These are phyloP conservation scores for Lophotis ruficrista DNA, from an alignment of 2,113 vertebrate species.

Conservation along the genomic window DNA sequence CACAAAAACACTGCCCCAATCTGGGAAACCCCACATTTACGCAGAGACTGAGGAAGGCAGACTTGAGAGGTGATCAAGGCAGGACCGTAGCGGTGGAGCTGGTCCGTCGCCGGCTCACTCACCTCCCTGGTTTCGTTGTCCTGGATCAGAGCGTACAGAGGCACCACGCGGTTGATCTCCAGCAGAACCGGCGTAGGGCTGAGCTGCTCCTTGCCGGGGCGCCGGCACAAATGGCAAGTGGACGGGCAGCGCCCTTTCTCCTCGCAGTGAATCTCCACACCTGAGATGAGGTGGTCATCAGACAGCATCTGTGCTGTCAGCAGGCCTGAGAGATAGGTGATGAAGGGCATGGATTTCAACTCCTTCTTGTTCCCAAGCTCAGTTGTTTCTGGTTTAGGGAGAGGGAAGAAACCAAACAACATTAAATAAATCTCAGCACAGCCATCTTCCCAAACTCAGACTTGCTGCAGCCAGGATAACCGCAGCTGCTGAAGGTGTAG, in stretches of 20 bases:
- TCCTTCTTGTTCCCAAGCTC: slow-evolving; percentile 93
- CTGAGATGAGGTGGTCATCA: slow-evolving; percentile 89
- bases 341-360: slow-evolving; percentile 94
- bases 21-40: not conserved
- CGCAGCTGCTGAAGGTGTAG: not conserved
- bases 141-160: slow-evolving; percentile 92
- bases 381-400: slow-evolving; percentile 84
- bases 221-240: slow-evolving; percentile 92
- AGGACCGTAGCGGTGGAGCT: not conserved
- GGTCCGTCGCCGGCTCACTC: not conserved
- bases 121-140: slow-evolving; percentile 97
- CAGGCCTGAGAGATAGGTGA: slow-evolving; percentile 93
- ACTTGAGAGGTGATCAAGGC: not conserved
- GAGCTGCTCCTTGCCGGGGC: slow-evolving; percentile 86
- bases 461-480: not conserved
- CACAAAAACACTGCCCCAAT: fast-evolving
- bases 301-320: slow-evolving; percentile 92
- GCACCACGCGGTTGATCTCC: slow-evolving; percentile 90
- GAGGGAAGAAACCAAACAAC: not conserved
- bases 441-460: not conserved
- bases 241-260: slow-evolving; percentile 93
- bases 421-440: not conserved
- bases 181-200: slow-evolving; percentile 90
- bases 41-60: not conserved
- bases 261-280: slow-evolving; percentile 94